Percentiles rank a stretch among this genome's conserved stretches.
Evolutionary conservation across 2,888 invertebrate species (phyloP).

Genomic region (Automeris io): DNA sequence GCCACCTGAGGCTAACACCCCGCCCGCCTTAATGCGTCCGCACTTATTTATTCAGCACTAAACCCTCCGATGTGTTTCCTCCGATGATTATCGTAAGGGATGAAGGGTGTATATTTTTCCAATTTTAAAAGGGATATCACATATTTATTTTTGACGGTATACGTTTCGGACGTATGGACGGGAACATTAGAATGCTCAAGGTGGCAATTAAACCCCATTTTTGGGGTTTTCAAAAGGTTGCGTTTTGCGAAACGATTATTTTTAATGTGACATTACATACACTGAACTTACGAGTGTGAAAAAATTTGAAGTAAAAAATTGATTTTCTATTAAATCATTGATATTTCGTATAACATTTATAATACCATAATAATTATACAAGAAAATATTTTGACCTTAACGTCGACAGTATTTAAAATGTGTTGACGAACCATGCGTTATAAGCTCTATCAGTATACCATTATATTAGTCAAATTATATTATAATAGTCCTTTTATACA

Average conservation of each 20-base stretch:
- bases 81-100: slow-evolving; percentile 40
- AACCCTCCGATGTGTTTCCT: slow-evolving; percentile 60
- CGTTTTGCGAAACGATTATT: neutral
- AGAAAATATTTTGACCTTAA: too few relatives aligned
- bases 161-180: slow-evolving; percentile 4
- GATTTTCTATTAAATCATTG: too few relatives aligned
- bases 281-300: too few relatives aligned
- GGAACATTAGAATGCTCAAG: neutral
- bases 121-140: slow-evolving; percentile 5
- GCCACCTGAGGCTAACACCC: slow-evolving; percentile 61
- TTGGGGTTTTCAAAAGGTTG: neutral
- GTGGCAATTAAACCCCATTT: slow-evolving; percentile 4
- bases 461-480: too few relatives aligned
- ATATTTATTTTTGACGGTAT: slow-evolving; percentile 7
- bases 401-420: too few relatives aligned
- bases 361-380: too few relatives aligned
- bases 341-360: too few relatives aligned
- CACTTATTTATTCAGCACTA: slow-evolving; percentile 65
- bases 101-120: slow-evolving; percentile 5
- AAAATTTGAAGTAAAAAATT: too few relatives aligned
- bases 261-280: too few relatives aligned
- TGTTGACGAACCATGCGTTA: too few relatives aligned
- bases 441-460: too few relatives aligned
- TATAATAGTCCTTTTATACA: too few relatives aligned
- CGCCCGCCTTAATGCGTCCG: slow-evolving; percentile 71